phyloP scores from a whole-genome alignment of 2,113 vertebrate species.

The Otus sunia region DNA sequence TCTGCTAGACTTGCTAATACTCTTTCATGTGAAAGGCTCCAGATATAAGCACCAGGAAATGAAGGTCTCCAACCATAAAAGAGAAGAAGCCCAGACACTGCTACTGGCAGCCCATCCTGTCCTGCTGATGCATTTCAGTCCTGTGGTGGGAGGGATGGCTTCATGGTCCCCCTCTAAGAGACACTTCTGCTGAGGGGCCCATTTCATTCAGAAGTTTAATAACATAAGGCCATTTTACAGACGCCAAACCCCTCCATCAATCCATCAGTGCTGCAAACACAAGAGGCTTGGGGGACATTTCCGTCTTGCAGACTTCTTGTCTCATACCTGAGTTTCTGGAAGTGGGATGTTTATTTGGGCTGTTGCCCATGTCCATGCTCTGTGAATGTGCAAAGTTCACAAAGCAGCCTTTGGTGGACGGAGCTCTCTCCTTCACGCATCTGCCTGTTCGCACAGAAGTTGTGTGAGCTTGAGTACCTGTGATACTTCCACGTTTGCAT shows the following conservation, averaged over 20 bases:
- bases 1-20: not conserved
- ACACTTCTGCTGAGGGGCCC: not conserved
- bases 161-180: not conserved
- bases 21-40: not conserved
- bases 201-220: not conserved
- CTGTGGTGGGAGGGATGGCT: not conserved
- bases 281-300: not conserved
- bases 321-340: not conserved
- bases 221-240: not conserved
- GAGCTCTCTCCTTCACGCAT: not conserved
- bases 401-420: not conserved
- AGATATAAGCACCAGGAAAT: not conserved
- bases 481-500: not conserved
- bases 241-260: not conserved
- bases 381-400: not conserved
- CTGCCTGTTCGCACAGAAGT: not conserved
- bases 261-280: not conserved
- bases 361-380: not conserved
- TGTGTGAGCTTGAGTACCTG: not conserved
- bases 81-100: not conserved
- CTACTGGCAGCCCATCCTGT: not conserved
- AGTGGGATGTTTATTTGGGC: not conserved
- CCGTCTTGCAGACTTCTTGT: not conserved
- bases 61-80: not conserved
- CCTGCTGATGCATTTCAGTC: not conserved